phyloP scores from a whole-genome alignment of 2,888 invertebrate species.

The Rhorus exstirpatorius region DNA sequence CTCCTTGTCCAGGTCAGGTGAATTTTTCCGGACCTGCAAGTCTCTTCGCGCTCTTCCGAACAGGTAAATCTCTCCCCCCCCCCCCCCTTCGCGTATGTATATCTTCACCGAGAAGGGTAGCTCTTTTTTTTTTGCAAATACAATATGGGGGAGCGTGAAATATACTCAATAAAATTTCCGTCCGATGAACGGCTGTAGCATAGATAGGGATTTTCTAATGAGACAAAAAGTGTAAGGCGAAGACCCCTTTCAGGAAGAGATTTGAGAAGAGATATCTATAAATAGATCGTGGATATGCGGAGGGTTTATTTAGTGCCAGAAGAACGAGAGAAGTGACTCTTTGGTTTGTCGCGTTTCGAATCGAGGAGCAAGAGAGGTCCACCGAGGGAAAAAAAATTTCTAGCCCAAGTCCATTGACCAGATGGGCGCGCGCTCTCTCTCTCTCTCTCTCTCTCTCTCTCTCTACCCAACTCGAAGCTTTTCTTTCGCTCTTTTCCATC shows the following conservation, averaged over 20 bases:
- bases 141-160: not conserved
- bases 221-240: slow-evolving; percentile 1
- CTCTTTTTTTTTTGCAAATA: not conserved
- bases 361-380: slow-evolving; percentile 54
- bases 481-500: slow-evolving; percentile 13
- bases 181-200: not conserved
- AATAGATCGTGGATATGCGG: not conserved
- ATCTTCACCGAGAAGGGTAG: not conserved
- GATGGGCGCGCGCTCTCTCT: slow-evolving; percentile 75
- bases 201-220: not conserved
- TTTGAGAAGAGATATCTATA: not conserved
- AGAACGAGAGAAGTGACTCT: slow-evolving; percentile 43
- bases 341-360: slow-evolving; percentile 35
- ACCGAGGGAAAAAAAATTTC: slow-evolving; percentile 52
- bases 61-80: slow-evolving; percentile 75
- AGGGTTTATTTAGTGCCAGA: not conserved
- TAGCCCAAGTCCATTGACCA: slow-evolving; percentile 82
- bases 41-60: slow-evolving; percentile 64
- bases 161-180: not conserved
- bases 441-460: too few relatives aligned
- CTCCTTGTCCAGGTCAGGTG: slow-evolving; percentile 83
- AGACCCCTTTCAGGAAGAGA: not conserved
- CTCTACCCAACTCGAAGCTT: not conserved
- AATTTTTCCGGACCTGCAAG: slow-evolving; percentile 80
- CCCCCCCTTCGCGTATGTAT: too few relatives aligned